Evolutionary conservation across 23 tunicate species (phyloP), one percentile per base, ranked within the genome.

Genomic region (Corella eumyota): DNA sequence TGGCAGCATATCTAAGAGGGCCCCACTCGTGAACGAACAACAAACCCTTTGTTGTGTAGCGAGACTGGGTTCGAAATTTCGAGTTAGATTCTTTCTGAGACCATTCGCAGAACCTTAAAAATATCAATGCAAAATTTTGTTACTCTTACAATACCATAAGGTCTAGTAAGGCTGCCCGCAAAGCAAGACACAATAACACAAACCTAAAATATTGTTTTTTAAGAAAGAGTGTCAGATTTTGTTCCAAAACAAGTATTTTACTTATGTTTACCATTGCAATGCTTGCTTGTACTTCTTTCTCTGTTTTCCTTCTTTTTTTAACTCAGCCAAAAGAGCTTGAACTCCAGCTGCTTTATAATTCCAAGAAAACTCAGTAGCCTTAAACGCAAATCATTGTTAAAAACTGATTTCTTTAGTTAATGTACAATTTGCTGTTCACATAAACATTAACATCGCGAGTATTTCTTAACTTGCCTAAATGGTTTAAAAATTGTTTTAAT

Each of bases 341-440:
- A 79, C 70, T 45, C 97, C 97, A 4, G 78, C 97, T 49, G 62
- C 68, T 40, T 90, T 90, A 35, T 75, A 79, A 29, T 67, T 83
- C 97, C 97, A 90, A 17, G 97, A 90, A 50, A 90, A 90, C 50
- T 68, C 74, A 20, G 65, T 90, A 23, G 76, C 97, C 88, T 79
- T 64, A 19, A 59, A 24, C n/a, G n/a, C n/a, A n/a, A n/a, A n/a
- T n/a, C n/a, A n/a, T n/a, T n/a, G n/a, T n/a, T n/a, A n/a, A n/a
- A n/a, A n/a, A n/a, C n/a, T n/a, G n/a, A n/a, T n/a, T n/a, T n/a
- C n/a, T n/a, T n/a, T n/a, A n/a, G n/a, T n/a, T n/a, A n/a, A n/a
- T n/a, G n/a, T n/a, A n/a, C n/a, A n/a, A n/a, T n/a, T n/a, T n/a
- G n/a, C n/a, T n/a, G n/a, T n/a, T n/a, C n/a, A n/a, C n/a, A n/a